phyloP scores from a whole-genome alignment of 2,888 invertebrate species.

The Erynnis tages region DNA sequence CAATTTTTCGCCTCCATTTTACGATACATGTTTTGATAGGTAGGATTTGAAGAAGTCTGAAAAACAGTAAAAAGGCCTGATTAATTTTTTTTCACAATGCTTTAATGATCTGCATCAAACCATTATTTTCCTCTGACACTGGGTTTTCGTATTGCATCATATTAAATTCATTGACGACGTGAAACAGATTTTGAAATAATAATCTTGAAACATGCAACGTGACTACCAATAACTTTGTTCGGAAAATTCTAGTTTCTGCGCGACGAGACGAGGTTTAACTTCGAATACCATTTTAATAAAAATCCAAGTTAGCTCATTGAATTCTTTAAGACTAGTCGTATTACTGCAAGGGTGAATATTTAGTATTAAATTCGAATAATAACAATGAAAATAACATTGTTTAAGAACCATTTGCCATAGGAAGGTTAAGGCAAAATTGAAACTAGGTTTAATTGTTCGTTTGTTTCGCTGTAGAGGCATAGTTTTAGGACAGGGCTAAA shows the following conservation, averaged over 20 bases:
- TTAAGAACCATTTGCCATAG: too few relatives aligned
- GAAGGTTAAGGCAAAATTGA: too few relatives aligned
- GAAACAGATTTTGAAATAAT: too few relatives aligned
- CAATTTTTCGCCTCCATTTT: constrained; percentile 85
- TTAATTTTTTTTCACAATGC: background rate
- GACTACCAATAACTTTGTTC: constrained; percentile 23
- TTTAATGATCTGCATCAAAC: background rate
- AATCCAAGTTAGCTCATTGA: constrained; percentile 21
- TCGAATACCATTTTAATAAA: constrained; percentile 19
- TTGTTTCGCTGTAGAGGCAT: too few relatives aligned
- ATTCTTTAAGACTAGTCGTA: constrained; percentile 15
- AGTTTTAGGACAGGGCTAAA: too few relatives aligned
- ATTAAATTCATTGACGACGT: too few relatives aligned
- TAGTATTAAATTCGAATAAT: constrained; percentile 6
- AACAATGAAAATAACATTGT: too few relatives aligned
- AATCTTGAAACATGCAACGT: background rate
- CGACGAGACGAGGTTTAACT: constrained; percentile 22
- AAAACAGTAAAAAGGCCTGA: constrained; percentile 39
- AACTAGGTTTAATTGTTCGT: too few relatives aligned
- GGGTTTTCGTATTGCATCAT: too few relatives aligned
- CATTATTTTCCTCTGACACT: too few relatives aligned
- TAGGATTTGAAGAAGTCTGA: constrained; percentile 86
- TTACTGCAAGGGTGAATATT: constrained; percentile 8
- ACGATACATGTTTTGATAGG: constrained; percentile 87
- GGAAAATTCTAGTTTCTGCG: constrained; percentile 4